Conservation (phyloP, 2,113 vertebrate genomes). For the Oncorhynchus tshawytscha region DNA sequence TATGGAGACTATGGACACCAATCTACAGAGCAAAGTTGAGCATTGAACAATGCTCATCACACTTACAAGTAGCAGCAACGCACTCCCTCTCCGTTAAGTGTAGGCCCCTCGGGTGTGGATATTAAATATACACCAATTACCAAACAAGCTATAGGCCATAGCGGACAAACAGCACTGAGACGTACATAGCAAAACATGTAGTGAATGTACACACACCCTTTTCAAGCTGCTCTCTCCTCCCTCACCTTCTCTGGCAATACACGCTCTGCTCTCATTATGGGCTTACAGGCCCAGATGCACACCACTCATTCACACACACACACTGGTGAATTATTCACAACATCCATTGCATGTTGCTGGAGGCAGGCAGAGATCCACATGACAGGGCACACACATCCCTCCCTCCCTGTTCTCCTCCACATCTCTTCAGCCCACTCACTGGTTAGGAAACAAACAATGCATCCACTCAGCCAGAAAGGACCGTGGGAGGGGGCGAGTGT, state of each 20-base stretch:
- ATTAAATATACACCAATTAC: not conserved
- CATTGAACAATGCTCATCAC: not conserved
- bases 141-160: not conserved
- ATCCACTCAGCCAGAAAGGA: not conserved
- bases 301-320: slow-evolving; percentile 2
- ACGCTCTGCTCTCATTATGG: not conserved
- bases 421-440: not conserved
- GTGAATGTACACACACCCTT: not conserved
- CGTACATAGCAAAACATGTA: not conserved
- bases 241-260: not conserved
- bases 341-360: slow-evolving; percentile 16
- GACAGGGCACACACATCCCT: not conserved
- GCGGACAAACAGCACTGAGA: not conserved
- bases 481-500: not conserved
- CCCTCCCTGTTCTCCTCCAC: not conserved
- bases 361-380: not conserved
- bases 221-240: not conserved
- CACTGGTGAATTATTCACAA: slow-evolving; percentile 45
- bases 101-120: not conserved
- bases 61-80: not conserved
- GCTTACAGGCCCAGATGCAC: not conserved
- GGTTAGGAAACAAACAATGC: not conserved
- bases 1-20: not conserved
- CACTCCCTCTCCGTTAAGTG: not conserved
- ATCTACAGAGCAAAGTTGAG: not conserved